Evolutionary conservation across 2,113 vertebrate genomes (phyloP).

Genomic region (Ptyas mucosa): DNA sequence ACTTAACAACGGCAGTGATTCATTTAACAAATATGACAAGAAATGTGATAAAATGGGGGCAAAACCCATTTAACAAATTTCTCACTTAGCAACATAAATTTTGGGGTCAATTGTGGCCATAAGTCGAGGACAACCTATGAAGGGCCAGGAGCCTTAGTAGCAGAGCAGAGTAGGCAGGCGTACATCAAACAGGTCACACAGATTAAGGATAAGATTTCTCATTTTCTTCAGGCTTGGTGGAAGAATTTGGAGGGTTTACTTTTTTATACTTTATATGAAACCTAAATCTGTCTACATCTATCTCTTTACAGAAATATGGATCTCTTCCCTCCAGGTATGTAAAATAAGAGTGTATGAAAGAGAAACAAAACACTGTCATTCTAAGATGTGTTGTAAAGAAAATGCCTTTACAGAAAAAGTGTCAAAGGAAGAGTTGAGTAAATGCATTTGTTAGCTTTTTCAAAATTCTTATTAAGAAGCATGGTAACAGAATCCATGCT

Average conservation of each 20-base stretch:
- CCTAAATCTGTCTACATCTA: background rate
- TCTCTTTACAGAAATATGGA: slow-evolving; percentile 73
- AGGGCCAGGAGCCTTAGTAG: background rate
- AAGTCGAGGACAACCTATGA: background rate
- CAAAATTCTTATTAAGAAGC: background rate
- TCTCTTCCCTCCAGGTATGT: slow-evolving; percentile 74
- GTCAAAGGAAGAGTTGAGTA: background rate
- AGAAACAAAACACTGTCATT: background rate
- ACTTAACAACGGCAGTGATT: background rate
- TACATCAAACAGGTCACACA: background rate
- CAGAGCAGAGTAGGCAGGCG: background rate
- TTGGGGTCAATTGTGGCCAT: background rate
- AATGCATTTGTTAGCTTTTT: background rate
- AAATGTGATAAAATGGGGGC: background rate
- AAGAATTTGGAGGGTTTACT: background rate
- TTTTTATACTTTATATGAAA: background rate
- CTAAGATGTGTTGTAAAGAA: background rate
- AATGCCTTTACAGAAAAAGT: background rate
- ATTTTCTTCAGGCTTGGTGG: background rate
- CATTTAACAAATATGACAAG: background rate
- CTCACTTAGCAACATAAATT: background rate
- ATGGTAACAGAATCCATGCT: background rate
- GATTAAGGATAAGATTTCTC: background rate
- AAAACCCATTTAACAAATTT: background rate
- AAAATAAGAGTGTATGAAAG: background rate